Conservation (phyloP, 37 sponge, comb jelly and placozoan genomes). For the Haliclona indistincta region DNA sequence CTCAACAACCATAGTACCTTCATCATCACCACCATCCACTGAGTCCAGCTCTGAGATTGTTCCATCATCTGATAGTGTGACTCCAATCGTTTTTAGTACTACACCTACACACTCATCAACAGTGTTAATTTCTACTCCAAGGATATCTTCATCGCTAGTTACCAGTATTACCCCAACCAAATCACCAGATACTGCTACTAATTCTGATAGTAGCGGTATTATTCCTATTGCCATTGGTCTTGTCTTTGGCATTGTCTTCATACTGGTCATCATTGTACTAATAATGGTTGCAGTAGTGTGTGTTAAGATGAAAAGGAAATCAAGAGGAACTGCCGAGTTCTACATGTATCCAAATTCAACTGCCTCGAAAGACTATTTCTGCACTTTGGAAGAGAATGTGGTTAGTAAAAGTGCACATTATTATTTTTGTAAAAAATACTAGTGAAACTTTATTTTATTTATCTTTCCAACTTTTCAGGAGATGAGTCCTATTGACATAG, state of each 20-base stretch:
- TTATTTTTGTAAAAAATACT: slow-evolving; percentile 1
- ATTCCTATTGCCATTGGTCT: slow-evolving; percentile 15
- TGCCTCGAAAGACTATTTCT: slow-evolving; percentile 43
- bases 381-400: slow-evolving; percentile 56
- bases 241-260: slow-evolving; percentile 7
- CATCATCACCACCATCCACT: neutral
- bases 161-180: neutral
- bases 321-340: slow-evolving; percentile 20
- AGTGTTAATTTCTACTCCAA: neutral
- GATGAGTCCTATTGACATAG: slow-evolving; percentile 86
- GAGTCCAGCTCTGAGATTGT: neutral
- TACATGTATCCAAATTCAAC: neutral
- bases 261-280: slow-evolving; percentile 1
- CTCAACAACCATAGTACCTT: neutral
- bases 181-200: neutral
- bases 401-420: slow-evolving; percentile 47
- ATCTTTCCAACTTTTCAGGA: slow-evolving; percentile 34
- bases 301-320: slow-evolving; percentile 4
- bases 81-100: neutral
- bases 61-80: neutral
- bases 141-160: neutral
- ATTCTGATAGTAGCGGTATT: slow-evolving; percentile 9
- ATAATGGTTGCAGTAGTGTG: slow-evolving; percentile 6
- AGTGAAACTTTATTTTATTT: neutral
- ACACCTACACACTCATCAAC: neutral